phyloP scores from a whole-genome alignment of 2,888 invertebrate species.

The Eupeodes luniger region DNA sequence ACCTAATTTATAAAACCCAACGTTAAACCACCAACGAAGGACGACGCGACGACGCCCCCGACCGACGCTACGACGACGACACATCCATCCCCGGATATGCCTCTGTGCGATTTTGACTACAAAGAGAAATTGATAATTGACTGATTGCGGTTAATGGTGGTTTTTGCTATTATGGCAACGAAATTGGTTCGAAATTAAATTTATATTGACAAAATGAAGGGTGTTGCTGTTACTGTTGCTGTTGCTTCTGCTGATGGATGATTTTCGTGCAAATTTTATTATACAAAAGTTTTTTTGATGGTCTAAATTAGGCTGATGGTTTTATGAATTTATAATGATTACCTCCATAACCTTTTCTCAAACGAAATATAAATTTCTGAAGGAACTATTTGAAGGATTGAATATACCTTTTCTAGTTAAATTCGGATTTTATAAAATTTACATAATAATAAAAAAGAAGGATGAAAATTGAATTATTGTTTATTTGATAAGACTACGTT shows the following conservation, averaged over 20 bases:
- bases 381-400: neutral
- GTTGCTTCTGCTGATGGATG: conserved; percentile 9
- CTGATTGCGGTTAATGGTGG: conserved; percentile 75
- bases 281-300: neutral
- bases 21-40: neutral
- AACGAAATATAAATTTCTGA: neutral
- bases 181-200: conserved; percentile 75
- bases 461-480: no score
- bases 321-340: conserved; percentile 28
- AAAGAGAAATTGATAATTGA: conserved; percentile 74
- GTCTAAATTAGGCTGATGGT: conserved; percentile 25
- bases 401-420: neutral
- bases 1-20: no score
- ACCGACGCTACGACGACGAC: neutral
- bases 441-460: no score
- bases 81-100: neutral
- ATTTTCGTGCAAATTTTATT: neutral
- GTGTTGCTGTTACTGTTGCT: conserved; percentile 37
- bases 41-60: neutral
- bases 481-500: no score
- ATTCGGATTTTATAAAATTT: no score
- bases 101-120: conserved; percentile 27
- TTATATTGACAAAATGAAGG: conserved; percentile 70
- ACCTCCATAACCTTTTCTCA: no score
- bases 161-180: conserved; percentile 72